Evolutionary conservation across 1,140 invertebrate species (phyloP), one percentile per base, ranked within the genome.

Genomic region (Scaptomyza hsui): DNA sequence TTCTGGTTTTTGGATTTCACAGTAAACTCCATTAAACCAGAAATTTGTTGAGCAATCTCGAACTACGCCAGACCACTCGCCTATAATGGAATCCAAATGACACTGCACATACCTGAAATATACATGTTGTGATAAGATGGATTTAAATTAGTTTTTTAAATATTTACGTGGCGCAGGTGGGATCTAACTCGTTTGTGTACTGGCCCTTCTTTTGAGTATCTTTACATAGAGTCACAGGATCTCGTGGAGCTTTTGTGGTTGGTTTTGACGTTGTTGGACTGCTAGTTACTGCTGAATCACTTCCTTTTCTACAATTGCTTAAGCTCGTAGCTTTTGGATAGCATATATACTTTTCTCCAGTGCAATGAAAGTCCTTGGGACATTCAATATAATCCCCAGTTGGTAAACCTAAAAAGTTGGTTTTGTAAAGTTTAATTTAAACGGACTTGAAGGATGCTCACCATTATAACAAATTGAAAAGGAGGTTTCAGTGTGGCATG

Each of bases 81-180:
- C 18, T 16, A 7, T 29, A 9, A 9, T 9, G 7, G 6, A 4
- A 6, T 4, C 1, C 1, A 4, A 2, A 6, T n/a, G 1, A 16
- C 55, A 59, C 9, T 29, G 39, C 4, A 59, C 21, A 29, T 48
- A 41, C 19, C 53, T 65, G 42, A 9, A 2, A 35, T 3, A 35
- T 4, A 12, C 16, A 48, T 13, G 3, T 16, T 29, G 26, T 29
- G 7, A 29, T 29, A 9, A 7, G 6, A 29, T n/a, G n/a, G n/a
- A n/a, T n/a, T 35, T 21, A 39, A 32, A 1, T 51, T 7, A n/a
- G 15, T 12, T 15, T 4, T 2, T 1, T 3, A 1, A n/a, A 4
- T 15, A 7, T 24, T 75, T 75, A 79, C 77, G 56, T 62, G 12
- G 4, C 1, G 16, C 77, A 79, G 4, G 72, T 62, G 13, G 56